Base-by-base conservation (phyloP, 2,797 vertebrate species). In the Cryptoprocta ferox region DNA sequence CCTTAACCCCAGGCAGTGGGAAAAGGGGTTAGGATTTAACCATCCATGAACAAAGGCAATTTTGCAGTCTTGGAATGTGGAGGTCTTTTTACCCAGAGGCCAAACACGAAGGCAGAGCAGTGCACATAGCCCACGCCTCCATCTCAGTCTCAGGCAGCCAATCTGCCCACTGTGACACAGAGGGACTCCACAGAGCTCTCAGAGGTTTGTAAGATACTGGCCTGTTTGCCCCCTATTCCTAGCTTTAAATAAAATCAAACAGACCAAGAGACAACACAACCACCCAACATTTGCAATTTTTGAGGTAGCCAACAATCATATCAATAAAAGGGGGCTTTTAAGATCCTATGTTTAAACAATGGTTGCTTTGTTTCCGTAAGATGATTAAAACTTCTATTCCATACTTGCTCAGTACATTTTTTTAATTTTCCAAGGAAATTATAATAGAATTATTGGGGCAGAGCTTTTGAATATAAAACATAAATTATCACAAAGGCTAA, bases 1-100 rank as follows among this genome's bases (percentile, higher is more conserved):
- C 24, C 15, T 10, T 89, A 53, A 86, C 85, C 81, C 84, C 26
- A 50, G 85, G 78, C 18, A 15, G 21, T 66, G 14, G 18, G 61
- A 59, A 37, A 81, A 78, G 21, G 76, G 35, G 26, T n/a, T 94
- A 87, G 85, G 78, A 92, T 78, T 96, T 81, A 97, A 32, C 56
- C 63, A 91, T 63, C 89, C 68, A 5, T 91, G 96, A 98, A 98
- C 53, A 93, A 61, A 39, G 86, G 2, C 9, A 48, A 48, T 68
- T 4, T 48, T 92, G 85, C 84, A 81, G 79, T 45, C 14, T 53
- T 71, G 68, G 39, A 95, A 70, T 87, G 39, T 45, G 39, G 37
- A 76, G 80, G 59, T 87, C 92, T 95, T 28, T 84, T 97, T 97
- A 89, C 35, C 53, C 16, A 84, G 42, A 56, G 32, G 75, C 32